Evolutionary conservation across 2,113 vertebrate genomes (phyloP).

Genomic region (Ammodytes marinus): DNA sequence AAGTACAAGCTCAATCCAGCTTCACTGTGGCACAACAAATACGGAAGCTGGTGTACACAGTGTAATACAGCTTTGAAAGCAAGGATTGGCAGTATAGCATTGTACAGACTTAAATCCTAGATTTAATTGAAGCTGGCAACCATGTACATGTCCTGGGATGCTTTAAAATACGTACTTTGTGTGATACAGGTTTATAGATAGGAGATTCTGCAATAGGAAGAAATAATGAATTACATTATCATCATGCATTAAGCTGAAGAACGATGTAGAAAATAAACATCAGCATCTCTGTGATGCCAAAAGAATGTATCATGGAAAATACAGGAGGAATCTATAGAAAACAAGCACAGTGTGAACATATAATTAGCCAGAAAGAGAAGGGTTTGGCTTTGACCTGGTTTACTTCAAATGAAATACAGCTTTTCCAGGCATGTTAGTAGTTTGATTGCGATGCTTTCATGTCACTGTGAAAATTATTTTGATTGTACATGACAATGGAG

Average conservation of each 20-base stretch:
- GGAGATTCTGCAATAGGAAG: constrained; percentile 33
- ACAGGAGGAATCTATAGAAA: constrained; percentile 6
- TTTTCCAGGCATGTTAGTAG: constrained; percentile 23
- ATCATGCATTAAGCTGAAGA: constrained; percentile 19
- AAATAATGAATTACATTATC: constrained; percentile 34
- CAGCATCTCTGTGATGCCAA: not conserved
- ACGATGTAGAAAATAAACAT: not conserved
- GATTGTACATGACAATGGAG: constrained; percentile 40
- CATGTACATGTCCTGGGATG: constrained; percentile 32
- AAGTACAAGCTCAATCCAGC: constrained; percentile 37
- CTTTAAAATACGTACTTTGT: constrained; percentile 51
- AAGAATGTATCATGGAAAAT: constrained; percentile 32
- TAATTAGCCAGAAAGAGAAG: constrained; percentile 42
- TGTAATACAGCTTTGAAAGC: constrained; percentile 40
- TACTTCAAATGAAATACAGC: constrained; percentile 56
- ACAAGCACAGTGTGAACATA: constrained; percentile 51
- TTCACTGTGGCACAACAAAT: constrained; percentile 60
- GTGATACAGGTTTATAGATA: constrained; percentile 39
- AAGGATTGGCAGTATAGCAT: constrained; percentile 49
- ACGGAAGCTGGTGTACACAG: constrained; percentile 33
- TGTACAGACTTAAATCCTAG: constrained; percentile 49
- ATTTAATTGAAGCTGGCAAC: constrained; percentile 67
- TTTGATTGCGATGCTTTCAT: constrained; percentile 45
- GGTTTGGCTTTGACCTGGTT: constrained; percentile 36
- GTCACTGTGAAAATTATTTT: constrained; percentile 47